Percentiles rank a stretch among this genome's conserved stretches.
Evolutionary conservation across 1,140 invertebrate species (phyloP).

Genomic region (Semibalanus balanoides): DNA sequence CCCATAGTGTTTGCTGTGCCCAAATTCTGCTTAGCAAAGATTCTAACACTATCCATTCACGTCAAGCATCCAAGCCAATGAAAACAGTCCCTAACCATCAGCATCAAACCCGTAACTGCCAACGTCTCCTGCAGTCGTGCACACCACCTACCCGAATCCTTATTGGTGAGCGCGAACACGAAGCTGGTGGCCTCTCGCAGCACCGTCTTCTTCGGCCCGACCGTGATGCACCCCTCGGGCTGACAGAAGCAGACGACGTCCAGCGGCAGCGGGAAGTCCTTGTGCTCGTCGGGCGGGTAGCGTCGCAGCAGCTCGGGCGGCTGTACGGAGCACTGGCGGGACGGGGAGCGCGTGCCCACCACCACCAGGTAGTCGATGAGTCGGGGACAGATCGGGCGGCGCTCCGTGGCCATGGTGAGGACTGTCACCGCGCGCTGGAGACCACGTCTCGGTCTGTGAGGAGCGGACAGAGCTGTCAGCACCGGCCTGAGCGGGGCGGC

Average conservation of each 20-base stretch:
- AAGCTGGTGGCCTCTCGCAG: slow-evolving; percentile 85
- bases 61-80: no score
- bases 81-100: no score
- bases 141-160: slow-evolving; percentile 67
- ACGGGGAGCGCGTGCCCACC: slow-evolving; percentile 65
- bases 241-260: slow-evolving; percentile 99
- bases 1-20: no score
- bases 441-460: neutral
- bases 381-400: slow-evolving; percentile 43
- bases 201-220: slow-evolving; percentile 69
- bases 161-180: slow-evolving; percentile 96
- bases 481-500: no score
- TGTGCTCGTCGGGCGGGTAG: slow-evolving; percentile 94
- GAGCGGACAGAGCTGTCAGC: neutral
- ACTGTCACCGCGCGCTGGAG: no score
- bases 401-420: slow-evolving; percentile 16
- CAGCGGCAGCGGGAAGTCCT: slow-evolving; percentile 89
- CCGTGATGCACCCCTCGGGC: slow-evolving; percentile 80
- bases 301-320: slow-evolving; percentile 78
- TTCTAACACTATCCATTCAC: no score
- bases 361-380: slow-evolving; percentile 87
- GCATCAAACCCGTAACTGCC: neutral
- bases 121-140: neutral
- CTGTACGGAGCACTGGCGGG: slow-evolving; percentile 51
- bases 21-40: no score